Conservation (phyloP, 2,888 invertebrate species). For the Cephus runcator region DNA sequence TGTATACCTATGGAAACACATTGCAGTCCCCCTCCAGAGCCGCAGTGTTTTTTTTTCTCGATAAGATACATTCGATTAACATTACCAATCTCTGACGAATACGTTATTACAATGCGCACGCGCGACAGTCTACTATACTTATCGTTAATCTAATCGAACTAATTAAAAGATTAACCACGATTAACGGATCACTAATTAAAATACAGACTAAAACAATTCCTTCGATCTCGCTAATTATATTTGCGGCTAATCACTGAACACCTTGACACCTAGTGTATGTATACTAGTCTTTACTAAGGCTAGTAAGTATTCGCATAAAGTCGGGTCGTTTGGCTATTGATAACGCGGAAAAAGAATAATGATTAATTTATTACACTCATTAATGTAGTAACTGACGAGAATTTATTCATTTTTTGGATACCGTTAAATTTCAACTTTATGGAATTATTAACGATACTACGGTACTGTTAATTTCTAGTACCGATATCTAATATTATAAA, state of each 20-base stretch:
- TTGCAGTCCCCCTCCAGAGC: slow-evolving; percentile 23
- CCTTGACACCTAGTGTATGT: slow-evolving; percentile 49
- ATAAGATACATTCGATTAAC: not conserved
- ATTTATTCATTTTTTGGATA: not conserved
- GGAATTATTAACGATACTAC: not conserved
- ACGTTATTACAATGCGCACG: not conserved
- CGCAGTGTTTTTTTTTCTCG: slow-evolving; percentile 17
- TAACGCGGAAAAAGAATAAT: slow-evolving; percentile 1
- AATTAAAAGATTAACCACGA: not conserved
- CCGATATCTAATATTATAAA: not conserved
- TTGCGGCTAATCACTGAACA: slow-evolving; percentile 38
- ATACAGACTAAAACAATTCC: not conserved
- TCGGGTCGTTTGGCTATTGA: slow-evolving; percentile 1
- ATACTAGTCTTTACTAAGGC: slow-evolving; percentile 52
- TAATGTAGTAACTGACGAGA: not conserved
- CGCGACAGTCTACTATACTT: not conserved
- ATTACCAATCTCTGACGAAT: not conserved
- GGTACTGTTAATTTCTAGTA: not conserved
- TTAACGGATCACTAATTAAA: not conserved
- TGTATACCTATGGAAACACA: not conserved
- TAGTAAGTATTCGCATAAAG: slow-evolving; percentile 49
- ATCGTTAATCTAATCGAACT: slow-evolving; percentile 1
- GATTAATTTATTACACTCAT: slow-evolving; percentile 5
- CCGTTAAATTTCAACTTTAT: not conserved
- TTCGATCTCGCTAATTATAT: slow-evolving; percentile 1